Percentiles rank a stretch among this genome's conserved stretches.
These are phyloP conservation scores for Ciona savignyi DNA, from an alignment of 23 tunicate species.

Conservation along the genomic window DNA sequence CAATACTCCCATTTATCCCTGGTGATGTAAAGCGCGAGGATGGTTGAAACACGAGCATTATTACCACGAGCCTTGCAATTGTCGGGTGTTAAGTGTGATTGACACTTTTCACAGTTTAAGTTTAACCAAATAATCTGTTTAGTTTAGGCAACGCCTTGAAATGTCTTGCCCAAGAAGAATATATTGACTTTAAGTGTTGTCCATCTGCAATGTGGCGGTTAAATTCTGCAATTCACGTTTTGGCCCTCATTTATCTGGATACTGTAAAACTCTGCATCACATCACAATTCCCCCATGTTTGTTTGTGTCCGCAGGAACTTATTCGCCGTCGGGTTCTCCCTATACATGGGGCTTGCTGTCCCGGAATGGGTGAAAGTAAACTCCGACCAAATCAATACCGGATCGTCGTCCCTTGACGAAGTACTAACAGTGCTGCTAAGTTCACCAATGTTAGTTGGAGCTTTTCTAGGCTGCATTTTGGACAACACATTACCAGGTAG, in stretches of 20 bases:
- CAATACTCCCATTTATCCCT: no score
- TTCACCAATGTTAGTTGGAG: conserved; percentile 56
- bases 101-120: conserved; percentile 1
- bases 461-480: conserved; percentile 28
- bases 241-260: no score
- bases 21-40: no score
- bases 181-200: no score
- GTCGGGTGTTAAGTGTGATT: no score
- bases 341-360: conserved; percentile 45
- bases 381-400: conserved; percentile 53
- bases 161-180: no score
- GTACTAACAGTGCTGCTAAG: conserved; percentile 38
- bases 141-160: background rate
- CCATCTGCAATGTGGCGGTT: no score
- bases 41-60: no score
- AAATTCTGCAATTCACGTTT: no score
- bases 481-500: conserved; percentile 87
- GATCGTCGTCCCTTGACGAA: conserved; percentile 27
- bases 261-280: no score
- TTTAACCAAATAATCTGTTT: background rate
- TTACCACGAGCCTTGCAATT: no score
- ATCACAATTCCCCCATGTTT: background rate
- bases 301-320: conserved; percentile 37
- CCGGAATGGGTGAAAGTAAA: conserved; percentile 56
- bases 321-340: conserved; percentile 52